Base-by-base conservation (phyloP, 2,113 vertebrate species). In the Danio rerio region DNA sequence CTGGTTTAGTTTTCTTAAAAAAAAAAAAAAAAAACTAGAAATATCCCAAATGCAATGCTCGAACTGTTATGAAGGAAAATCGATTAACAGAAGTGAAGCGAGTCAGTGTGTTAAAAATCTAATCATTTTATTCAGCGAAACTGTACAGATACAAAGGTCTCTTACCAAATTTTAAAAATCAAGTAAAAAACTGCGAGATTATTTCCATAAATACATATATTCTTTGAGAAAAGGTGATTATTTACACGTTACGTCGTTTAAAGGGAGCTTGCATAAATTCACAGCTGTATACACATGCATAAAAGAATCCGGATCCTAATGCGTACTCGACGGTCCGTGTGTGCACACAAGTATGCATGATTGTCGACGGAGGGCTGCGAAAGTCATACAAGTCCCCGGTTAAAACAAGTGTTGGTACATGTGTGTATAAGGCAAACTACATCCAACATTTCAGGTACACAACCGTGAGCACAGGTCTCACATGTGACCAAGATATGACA, bases 121-220 rank as follows among this genome's bases (percentile, higher is more conserved):
- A 95, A 94, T 92, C 87, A 89, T 94, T 96, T 96, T 96, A 96
- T 96, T 96, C 92, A 90, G 94, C 93, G 93, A 94, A 85, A 92
- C 94, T 96, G 94, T 95, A 95, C 95, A 96, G 81, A 85, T 82
- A 91, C 94, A 88, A 87, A 84, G 91, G 93, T 89, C 90, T 95
- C 91, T 88, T 93, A 92, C 90, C 92, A 92, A 82, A 86, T 88
- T 86, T 78, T 18, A 72, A 88, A 89, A 89, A 88, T 88, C 92
- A 95, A 94, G 93, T 95, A 94, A 96, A 85, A 96, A 96, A 92
- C 84, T 72, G 81, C 87, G 84, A 84, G 86, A 85, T 94, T 93
- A 83, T 83, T 83, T 85, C 87, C 83, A 93, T 94, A 95, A 94
- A 94, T 96, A 96, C 95, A 96, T 96, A 86, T 95, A 94, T 94